These are phyloP conservation scores for Pollenia angustigena DNA, from an alignment of 2,888 invertebrate species.

Conservation along the genomic window DNA sequence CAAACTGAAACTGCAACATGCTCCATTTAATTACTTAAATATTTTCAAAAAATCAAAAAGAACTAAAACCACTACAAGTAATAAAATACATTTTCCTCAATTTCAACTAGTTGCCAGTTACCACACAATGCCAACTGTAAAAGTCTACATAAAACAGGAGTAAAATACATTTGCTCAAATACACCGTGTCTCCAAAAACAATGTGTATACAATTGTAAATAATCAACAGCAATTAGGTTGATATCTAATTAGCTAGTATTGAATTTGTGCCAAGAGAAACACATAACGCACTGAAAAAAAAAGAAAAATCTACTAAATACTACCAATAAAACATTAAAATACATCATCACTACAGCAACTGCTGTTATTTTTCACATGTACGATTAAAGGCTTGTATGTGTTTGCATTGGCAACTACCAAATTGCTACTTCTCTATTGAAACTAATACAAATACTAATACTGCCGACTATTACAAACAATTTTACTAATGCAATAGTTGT, in stretches of 20 bases:
- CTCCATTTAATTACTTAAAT: slow-evolving; percentile 5
- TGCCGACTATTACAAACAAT: slow-evolving; percentile 24
- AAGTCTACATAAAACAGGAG: background rate
- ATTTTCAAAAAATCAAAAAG: background rate
- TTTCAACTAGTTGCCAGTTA: slow-evolving; percentile 13
- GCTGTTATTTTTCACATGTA: background rate
- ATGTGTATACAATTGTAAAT: slow-evolving; percentile 51
- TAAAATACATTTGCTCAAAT: background rate
- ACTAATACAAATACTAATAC: slow-evolving; percentile 30
- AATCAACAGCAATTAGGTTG: slow-evolving; percentile 69
- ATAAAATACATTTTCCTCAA: slow-evolving; percentile 8
- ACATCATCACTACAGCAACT: slow-evolving; percentile 16
- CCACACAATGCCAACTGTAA: slow-evolving; percentile 3
- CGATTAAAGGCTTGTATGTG: background rate
- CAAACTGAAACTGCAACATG: background rate
- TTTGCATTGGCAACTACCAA: background rate
- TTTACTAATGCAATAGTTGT: slow-evolving; percentile 52
- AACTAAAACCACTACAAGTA: background rate
- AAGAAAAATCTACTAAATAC: background rate
- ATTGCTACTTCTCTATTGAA: background rate
- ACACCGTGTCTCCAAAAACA: slow-evolving; percentile 32
- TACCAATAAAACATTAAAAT: slow-evolving; percentile 31
- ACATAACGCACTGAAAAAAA: background rate
- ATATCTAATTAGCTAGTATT: slow-evolving; percentile 66
- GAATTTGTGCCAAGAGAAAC: slow-evolving; percentile 66